Percentiles rank a stretch among this genome's conserved stretches.
Conservation (phyloP, 2,888 invertebrate species). For the Catocala fraxini region DNA sequence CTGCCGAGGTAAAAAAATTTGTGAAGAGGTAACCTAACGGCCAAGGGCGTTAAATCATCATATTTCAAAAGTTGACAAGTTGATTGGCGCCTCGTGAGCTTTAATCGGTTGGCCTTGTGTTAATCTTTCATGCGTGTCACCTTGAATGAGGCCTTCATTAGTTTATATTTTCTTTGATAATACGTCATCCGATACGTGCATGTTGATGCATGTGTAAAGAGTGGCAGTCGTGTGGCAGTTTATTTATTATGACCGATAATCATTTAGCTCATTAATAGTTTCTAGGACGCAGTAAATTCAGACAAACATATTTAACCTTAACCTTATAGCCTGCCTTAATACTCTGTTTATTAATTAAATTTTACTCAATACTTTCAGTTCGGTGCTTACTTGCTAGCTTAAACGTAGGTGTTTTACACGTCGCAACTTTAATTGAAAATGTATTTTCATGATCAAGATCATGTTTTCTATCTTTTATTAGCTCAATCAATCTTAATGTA, state of each 20-base stretch:
- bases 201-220: conserved; percentile 18
- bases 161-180: conserved; percentile 28
- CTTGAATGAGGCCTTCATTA: conserved; percentile 66
- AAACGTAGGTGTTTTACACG: background rate
- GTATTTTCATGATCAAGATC: too few species aligned
- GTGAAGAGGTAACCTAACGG: conserved; percentile 59
- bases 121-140: conserved; percentile 77
- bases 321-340: background rate
- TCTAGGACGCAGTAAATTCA: background rate
- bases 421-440: too few species aligned
- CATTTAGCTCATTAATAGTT: background rate
- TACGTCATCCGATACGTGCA: conserved; percentile 27
- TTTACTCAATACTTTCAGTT: conserved; percentile 1
- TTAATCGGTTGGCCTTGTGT: conserved; percentile 64
- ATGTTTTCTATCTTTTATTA: too few species aligned
- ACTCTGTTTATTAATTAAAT: too few species aligned
- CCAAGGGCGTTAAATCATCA: conserved; percentile 57
- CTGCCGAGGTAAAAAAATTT: conserved; percentile 52
- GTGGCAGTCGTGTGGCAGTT: background rate
- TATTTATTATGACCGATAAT: background rate
- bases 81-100: conserved; percentile 73
- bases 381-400: too few species aligned
- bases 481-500: too few species aligned
- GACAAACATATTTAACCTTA: background rate
- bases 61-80: conserved; percentile 79